These are phyloP conservation scores for Malurus melanocephalus DNA, from an alignment of 2,113 vertebrate genomes.

Conservation along the genomic window DNA sequence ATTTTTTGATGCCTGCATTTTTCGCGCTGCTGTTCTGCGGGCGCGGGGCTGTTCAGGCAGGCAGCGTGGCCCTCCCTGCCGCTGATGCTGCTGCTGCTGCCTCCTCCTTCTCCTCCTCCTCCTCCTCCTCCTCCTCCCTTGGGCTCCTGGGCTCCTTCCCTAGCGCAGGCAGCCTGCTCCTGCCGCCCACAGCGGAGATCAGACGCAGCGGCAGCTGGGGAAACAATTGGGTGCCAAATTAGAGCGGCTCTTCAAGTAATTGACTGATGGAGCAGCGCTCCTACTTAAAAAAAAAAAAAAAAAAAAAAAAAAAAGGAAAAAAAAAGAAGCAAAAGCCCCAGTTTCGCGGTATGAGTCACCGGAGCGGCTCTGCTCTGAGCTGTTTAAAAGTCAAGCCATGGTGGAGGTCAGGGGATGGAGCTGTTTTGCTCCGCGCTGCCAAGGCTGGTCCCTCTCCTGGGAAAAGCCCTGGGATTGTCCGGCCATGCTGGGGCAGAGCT, in stretches of 20 bases:
- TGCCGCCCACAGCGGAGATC: slow-evolving; percentile 16
- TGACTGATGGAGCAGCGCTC: slow-evolving; percentile 46
- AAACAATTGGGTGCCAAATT: slow-evolving; percentile 69
- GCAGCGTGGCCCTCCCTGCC: not conserved
- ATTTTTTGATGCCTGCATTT: not conserved
- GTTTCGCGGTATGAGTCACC: slow-evolving; percentile 25
- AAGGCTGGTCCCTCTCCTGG: not conserved
- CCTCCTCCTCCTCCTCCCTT: not conserved
- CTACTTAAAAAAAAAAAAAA: not conserved
- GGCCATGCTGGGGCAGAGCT: not conserved
- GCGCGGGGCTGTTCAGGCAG: not conserved
- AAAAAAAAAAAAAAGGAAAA: not conserved
- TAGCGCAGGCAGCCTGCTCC: slow-evolving; percentile 54
- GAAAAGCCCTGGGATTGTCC: not conserved
- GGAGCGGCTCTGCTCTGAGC: not conserved
- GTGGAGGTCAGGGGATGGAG: not conserved
- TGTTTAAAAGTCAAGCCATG: slow-evolving; percentile 1
- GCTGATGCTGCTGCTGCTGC: not conserved
- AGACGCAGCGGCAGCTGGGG: slow-evolving; percentile 63
- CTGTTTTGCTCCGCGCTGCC: not conserved
- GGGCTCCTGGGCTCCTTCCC: slow-evolving; percentile 20
- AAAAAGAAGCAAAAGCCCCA: not conserved
- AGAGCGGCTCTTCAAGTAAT: slow-evolving; percentile 40
- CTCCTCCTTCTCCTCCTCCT: not conserved
- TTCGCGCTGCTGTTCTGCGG: not conserved